Conservation (phyloP, 1,140 invertebrate species). For the Trachymyrmex septentrionalis region DNA sequence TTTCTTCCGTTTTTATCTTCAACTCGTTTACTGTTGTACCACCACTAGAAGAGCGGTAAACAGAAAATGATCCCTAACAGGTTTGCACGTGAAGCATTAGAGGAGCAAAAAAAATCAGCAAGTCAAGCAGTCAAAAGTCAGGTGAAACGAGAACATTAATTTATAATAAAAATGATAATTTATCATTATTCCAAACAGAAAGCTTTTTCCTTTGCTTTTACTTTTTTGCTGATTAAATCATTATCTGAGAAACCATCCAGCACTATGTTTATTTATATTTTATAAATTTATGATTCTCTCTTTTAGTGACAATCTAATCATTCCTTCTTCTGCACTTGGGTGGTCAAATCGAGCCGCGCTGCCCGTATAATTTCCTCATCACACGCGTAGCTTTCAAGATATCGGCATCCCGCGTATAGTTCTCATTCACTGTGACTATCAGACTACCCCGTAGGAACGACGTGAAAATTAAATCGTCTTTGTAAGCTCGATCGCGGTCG, state of each 20-base stretch:
- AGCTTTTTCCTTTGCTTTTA: background rate
- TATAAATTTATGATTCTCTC: background rate
- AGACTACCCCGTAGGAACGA: background rate
- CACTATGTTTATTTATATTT: background rate
- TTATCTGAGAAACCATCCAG: background rate
- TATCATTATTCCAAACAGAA: background rate
- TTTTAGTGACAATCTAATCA: slow-evolving; percentile 11
- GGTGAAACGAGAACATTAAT: background rate
- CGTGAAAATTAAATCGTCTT: slow-evolving; percentile 38
- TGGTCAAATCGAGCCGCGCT: background rate
- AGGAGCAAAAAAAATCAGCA: slow-evolving; percentile 12
- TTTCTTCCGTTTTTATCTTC: slow-evolving; percentile 41
- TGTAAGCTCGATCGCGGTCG: slow-evolving; percentile 21
- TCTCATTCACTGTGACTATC: slow-evolving; percentile 1
- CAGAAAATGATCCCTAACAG: slow-evolving; percentile 11
- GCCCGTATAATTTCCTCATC: slow-evolving; percentile 17
- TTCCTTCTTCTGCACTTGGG: background rate
- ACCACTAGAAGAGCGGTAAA: background rate
- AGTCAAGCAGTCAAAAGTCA: too few relatives aligned
- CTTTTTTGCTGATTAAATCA: background rate
- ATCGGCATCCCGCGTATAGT: background rate
- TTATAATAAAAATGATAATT: background rate
- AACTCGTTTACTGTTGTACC: slow-evolving; percentile 4
- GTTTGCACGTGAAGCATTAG: background rate
- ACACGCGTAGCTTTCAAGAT: background rate